Evolutionary conservation across 2,113 vertebrate species (phyloP).

Genomic region (Antennarius striatus): DNA sequence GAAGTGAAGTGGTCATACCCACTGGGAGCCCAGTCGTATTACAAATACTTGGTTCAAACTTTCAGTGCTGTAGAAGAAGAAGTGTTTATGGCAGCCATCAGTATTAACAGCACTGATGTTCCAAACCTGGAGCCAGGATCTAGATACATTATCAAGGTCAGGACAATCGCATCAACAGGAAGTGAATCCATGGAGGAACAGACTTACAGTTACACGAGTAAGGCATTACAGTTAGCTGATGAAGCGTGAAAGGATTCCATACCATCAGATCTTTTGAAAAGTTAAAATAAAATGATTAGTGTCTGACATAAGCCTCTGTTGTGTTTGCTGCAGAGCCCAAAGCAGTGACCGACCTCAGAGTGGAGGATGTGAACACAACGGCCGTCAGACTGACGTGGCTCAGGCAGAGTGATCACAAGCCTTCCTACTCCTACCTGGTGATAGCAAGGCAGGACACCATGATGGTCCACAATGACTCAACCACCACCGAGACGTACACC

Average conservation of each 20-base stretch:
- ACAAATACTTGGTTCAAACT: constrained; percentile 33
- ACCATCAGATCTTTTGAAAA: not conserved
- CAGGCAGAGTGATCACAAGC: constrained; percentile 37
- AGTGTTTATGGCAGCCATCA: not conserved
- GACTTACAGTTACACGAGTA: constrained; percentile 58
- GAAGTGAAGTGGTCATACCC: constrained; percentile 49
- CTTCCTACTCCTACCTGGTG: constrained; percentile 51
- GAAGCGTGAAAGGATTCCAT: not conserved
- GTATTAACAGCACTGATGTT: not conserved
- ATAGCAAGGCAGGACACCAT: fast-evolving
- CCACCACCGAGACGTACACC: not conserved
- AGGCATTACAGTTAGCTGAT: constrained; percentile 12
- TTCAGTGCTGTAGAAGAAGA: not conserved
- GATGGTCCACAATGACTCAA: not conserved
- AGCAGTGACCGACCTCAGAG: constrained; percentile 37
- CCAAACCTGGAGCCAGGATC: constrained; percentile 42
- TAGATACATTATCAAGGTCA: constrained; percentile 44
- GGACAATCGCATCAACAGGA: not conserved
- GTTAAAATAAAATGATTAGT: not conserved
- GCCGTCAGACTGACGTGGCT: constrained; percentile 46
- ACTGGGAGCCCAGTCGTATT: not conserved
- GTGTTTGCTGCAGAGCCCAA: constrained; percentile 48
- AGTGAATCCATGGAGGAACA: constrained; percentile 11
- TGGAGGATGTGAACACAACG: constrained; percentile 9
- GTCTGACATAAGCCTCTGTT: not conserved